These are phyloP conservation scores for Micromussa lordhowensis DNA, from an alignment of 92 coral and sea anemone species.

Conservation along the genomic window DNA sequence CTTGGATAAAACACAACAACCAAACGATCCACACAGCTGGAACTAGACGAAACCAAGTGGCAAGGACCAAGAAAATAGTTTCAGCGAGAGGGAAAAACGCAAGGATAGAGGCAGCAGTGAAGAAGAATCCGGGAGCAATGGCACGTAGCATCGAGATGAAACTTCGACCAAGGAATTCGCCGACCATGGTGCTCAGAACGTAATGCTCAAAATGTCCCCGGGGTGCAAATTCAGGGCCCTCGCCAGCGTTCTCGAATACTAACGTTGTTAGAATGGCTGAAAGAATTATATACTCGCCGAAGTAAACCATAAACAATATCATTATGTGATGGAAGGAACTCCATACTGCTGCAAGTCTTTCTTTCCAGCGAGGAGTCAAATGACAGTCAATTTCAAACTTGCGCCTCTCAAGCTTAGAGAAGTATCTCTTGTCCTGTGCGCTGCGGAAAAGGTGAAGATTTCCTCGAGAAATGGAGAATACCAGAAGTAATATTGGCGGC, in stretches of 20 bases:
- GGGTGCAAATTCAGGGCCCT: slow-evolving; percentile 62
- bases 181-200: slow-evolving; percentile 77
- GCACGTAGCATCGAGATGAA: slow-evolving; percentile 73
- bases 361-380: slow-evolving; percentile 32
- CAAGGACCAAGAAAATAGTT: slow-evolving; percentile 62
- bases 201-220: slow-evolving; percentile 83
- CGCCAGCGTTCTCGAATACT: slow-evolving; percentile 51
- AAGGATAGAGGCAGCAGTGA: slow-evolving; percentile 47
- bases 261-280: slow-evolving; percentile 76
- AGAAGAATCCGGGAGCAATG: slow-evolving; percentile 67
- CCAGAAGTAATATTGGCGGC: slow-evolving; percentile 75
- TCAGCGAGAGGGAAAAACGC: slow-evolving; percentile 65
- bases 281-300: slow-evolving; percentile 69
- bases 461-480: slow-evolving; percentile 65
- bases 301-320: slow-evolving; percentile 65
- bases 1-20: slow-evolving; percentile 68
- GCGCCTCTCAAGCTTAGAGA: neutral
- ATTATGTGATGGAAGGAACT: slow-evolving; percentile 51
- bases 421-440: neutral
- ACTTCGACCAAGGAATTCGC: slow-evolving; percentile 87
- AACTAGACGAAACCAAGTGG: slow-evolving; percentile 73
- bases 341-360: slow-evolving; percentile 53
- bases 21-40: slow-evolving; percentile 66
- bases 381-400: slow-evolving; percentile 51
- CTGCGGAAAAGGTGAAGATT: slow-evolving; percentile 36